phyloP scores from a whole-genome alignment of 2,888 invertebrate species.

The Agrotis ipsilon region DNA sequence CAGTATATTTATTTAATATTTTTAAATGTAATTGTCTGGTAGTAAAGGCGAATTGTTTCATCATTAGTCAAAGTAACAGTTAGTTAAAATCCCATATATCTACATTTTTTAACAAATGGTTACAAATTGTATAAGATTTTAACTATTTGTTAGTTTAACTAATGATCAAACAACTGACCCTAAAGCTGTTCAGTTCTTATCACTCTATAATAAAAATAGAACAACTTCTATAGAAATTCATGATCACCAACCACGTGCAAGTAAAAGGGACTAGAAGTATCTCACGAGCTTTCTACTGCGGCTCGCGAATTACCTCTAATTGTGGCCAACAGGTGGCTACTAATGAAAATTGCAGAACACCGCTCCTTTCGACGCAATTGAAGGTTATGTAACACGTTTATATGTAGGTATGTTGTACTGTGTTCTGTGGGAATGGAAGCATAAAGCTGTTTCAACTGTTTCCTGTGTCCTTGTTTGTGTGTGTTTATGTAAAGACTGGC shows the following conservation, averaged over 20 bases:
- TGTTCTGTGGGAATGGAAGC: slow-evolving; percentile 38
- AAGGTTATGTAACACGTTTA: slow-evolving; percentile 54
- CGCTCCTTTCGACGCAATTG: slow-evolving; percentile 59
- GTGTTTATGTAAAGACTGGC: not conserved
- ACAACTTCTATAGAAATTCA: slow-evolving; percentile 30
- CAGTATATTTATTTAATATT: too few species aligned
- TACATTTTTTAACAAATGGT: too few species aligned
- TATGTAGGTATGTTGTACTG: slow-evolving; percentile 1
- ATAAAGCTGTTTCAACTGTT: slow-evolving; percentile 12
- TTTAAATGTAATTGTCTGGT: too few species aligned
- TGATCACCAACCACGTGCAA: slow-evolving; percentile 49
- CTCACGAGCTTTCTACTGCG: slow-evolving; percentile 72
- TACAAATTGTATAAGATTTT: too few species aligned
- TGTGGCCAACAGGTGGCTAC: slow-evolving; percentile 66
- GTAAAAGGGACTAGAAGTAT: slow-evolving; percentile 61
- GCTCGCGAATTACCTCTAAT: slow-evolving; percentile 69
- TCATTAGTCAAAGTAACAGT: too few species aligned
- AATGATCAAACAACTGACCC: too few species aligned
- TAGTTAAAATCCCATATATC: too few species aligned
- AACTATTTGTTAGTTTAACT: too few species aligned
- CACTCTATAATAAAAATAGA: slow-evolving; percentile 17
- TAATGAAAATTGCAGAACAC: slow-evolving; percentile 62
- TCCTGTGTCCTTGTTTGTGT: slow-evolving; percentile 30
- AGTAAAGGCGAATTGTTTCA: too few species aligned
- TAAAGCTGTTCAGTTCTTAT: not conserved